phyloP scores from a whole-genome alignment of 30 jellyfish, hydroid and myxozoan species.

The Aurelia aurita region DNA sequence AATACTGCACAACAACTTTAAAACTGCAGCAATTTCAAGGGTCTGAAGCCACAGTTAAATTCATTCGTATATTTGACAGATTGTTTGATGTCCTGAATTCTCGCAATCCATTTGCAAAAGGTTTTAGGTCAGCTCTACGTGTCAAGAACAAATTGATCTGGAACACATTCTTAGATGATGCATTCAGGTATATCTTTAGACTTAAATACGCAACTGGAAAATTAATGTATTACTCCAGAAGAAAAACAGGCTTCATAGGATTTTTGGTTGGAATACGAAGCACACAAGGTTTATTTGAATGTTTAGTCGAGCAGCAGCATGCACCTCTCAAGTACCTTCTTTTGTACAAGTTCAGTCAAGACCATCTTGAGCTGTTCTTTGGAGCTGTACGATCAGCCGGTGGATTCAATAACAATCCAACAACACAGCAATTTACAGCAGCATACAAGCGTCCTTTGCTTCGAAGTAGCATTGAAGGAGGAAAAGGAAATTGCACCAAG shows the following conservation, averaged over 20 bases:
- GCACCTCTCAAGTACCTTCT: slow-evolving; percentile 61
- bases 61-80: slow-evolving; percentile 48
- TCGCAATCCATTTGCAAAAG: slow-evolving; percentile 74
- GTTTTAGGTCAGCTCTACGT: slow-evolving; percentile 74
- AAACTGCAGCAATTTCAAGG: slow-evolving; percentile 68
- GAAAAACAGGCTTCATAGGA: slow-evolving; percentile 77
- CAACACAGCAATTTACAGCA: too few species aligned
- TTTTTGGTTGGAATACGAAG: slow-evolving; percentile 59
- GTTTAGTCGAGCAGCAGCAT: slow-evolving; percentile 26
- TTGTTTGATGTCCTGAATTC: slow-evolving; percentile 67
- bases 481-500: slow-evolving; percentile 51
- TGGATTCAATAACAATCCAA: slow-evolving; percentile 75
- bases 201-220: slow-evolving; percentile 45
- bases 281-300: slow-evolving; percentile 35
- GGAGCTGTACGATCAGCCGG: slow-evolving; percentile 66
- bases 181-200: slow-evolving; percentile 30
- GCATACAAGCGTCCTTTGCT: slow-evolving; percentile 42
- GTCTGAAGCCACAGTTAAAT: slow-evolving; percentile 52
- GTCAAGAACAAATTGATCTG: slow-evolving; percentile 34
- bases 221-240: slow-evolving; percentile 23
- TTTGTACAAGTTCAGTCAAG: slow-evolving; percentile 65
- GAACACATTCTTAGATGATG: slow-evolving; percentile 42
- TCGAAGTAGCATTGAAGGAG: slow-evolving; percentile 41
- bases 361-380: slow-evolving; percentile 54
- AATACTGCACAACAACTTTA: slow-evolving; percentile 45